These are phyloP conservation scores for Scopus umbretta DNA, from an alignment of 2,113 vertebrate species.

Conservation along the genomic window DNA sequence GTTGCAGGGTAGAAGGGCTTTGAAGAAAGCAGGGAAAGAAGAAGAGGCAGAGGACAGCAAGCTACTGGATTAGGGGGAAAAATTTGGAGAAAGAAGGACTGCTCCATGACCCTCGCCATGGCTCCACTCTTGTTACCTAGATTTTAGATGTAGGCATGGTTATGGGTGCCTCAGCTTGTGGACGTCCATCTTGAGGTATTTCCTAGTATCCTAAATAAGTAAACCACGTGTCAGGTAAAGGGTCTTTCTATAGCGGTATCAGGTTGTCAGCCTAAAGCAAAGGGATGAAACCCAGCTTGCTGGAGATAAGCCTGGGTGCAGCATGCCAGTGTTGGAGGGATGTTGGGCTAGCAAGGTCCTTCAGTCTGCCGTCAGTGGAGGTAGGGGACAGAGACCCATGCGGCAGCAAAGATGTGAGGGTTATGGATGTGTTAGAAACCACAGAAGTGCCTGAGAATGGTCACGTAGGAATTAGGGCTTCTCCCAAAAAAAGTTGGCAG, in stretches of 20 bases:
- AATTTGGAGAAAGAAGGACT: neutral
- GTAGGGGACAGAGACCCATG: no score
- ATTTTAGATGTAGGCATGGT: neutral
- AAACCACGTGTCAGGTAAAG: neutral
- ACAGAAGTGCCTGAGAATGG: no score
- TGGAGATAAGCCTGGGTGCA: no score
- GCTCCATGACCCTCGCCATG: neutral
- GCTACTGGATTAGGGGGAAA: neutral
- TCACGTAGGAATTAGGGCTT: no score
- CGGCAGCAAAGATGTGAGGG: no score
- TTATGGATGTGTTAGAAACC: no score
- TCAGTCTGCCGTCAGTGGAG: no score
- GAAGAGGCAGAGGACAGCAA: neutral
- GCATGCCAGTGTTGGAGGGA: no score
- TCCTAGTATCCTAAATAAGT: neutral
- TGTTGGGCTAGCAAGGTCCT: no score
- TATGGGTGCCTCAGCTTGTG: neutral
- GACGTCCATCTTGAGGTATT: neutral
- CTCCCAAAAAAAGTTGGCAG: no score
- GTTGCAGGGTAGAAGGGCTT: neutral
- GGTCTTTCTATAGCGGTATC: neutral
- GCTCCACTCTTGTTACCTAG: neutral
- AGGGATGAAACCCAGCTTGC: neutral
- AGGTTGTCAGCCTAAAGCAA: neutral
- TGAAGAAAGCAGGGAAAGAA: neutral